These are phyloP conservation scores for Pomatorhinus ruficollis DNA, from an alignment of 2,113 vertebrate species.

Conservation along the genomic window DNA sequence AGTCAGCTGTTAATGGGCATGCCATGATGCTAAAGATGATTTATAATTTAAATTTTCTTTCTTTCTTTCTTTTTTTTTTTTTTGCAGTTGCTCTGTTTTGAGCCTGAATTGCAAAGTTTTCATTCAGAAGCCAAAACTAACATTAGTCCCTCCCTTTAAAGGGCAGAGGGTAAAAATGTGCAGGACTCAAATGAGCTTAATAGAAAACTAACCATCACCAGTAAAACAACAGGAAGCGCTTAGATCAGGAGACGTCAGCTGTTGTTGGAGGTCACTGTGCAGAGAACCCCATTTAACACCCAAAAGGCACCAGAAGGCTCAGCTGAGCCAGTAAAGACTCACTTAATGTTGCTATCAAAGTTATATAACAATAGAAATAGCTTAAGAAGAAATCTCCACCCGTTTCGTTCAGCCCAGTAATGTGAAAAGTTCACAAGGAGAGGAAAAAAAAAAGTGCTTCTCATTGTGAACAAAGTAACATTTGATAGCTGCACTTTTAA, in stretches of 20 bases:
- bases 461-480: slow-evolving; percentile 21
- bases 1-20: not conserved
- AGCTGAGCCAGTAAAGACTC: slow-evolving; percentile 19
- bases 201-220: slow-evolving; percentile 62
- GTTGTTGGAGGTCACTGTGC: slow-evolving; percentile 65
- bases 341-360: slow-evolving; percentile 41
- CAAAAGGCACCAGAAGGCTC: slow-evolving; percentile 61
- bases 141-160: slow-evolving; percentile 66
- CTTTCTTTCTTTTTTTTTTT: not conserved
- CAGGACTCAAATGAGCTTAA: slow-evolving; percentile 68
- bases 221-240: slow-evolving; percentile 65
- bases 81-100: slow-evolving; percentile 21
- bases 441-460: not conserved
- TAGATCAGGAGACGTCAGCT: slow-evolving; percentile 59
- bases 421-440: slow-evolving; percentile 57
- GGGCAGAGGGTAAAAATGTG: slow-evolving; percentile 71
- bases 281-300: slow-evolving; percentile 68
- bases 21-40: slow-evolving; percentile 2
- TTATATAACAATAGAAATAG: slow-evolving; percentile 59
- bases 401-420: not conserved
- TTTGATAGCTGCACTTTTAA: not conserved
- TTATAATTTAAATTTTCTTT: slow-evolving; percentile 42
- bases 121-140: slow-evolving; percentile 64
- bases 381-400: slow-evolving; percentile 55
- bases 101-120: slow-evolving; percentile 46